Evolutionary conservation across 2,113 vertebrate species (phyloP).

Genomic region (Dicrurus megarhynchus): DNA sequence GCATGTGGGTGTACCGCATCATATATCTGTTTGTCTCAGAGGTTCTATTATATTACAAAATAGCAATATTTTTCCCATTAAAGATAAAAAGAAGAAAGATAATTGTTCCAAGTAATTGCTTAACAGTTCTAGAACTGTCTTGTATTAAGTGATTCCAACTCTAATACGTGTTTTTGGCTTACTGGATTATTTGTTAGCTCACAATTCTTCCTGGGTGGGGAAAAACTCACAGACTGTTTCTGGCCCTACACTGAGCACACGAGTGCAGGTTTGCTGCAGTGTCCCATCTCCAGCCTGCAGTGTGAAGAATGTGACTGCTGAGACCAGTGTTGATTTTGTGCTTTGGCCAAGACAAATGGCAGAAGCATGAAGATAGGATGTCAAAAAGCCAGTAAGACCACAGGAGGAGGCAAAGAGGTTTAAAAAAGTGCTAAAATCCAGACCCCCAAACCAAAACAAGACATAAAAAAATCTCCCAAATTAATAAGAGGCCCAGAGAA

Average conservation of each 20-base stretch:
- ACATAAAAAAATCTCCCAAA: neutral
- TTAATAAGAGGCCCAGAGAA: neutral
- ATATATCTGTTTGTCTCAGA: neutral
- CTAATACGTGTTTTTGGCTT: neutral
- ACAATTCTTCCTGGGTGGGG: neutral
- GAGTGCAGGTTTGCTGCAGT: neutral
- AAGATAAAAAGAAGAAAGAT: neutral
- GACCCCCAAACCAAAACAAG: neutral
- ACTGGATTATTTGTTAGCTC: neutral
- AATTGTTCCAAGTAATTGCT: neutral
- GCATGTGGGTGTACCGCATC: rapidly evolving
- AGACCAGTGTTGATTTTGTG: neutral
- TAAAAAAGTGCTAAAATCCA: neutral
- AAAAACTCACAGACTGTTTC: neutral
- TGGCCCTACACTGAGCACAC: neutral
- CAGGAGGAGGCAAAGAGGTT: neutral
- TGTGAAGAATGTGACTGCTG: neutral
- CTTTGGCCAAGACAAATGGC: neutral
- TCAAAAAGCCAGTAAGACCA: neutral
- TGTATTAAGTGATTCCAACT: neutral
- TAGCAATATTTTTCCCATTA: neutral
- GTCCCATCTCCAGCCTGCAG: neutral
- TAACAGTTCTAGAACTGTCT: neutral
- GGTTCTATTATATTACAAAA: neutral
- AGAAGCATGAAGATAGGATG: neutral